Evolutionary conservation across 2,888 invertebrate species (phyloP), one percentile per base, ranked within the genome.

Genomic region (Xestia ashworthii): DNA sequence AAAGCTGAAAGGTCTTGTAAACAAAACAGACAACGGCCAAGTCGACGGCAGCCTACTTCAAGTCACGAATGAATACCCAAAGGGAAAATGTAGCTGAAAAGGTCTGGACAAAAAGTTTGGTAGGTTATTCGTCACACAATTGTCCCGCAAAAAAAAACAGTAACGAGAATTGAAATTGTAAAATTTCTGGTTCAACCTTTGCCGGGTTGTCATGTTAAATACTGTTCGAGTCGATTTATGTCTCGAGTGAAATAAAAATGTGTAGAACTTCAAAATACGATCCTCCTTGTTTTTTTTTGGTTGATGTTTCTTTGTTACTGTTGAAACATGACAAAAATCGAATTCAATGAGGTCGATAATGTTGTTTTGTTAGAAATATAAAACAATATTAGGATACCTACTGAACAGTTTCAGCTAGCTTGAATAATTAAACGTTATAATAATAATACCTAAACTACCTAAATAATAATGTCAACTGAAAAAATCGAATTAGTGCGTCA

Each of bases 11-110:
- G 71, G 81, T 78, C 80, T 84, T 83, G 87, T 87, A 90, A 90
- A 90, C 87, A 90, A 90, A 89, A 89, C 84, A 87, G 84, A 86
- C 87, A 85, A 85, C 85, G 86, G 76, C 84, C 81, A 80, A 86
- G 82, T 73, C 79, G 72, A 69, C 70, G 69, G 78, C 25, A 85
- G 76, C 79, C 83, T 82, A 78, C 78, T 80, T 83, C 78, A 80
- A 80, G 87, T 87, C 87, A 83, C 83, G 81, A 82, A 58, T 80
- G 80, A 81, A 80, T 85, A 80, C 80, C 77, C 86, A 77, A 78
- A 81, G 86, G 82, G 64, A 80, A 85, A 87, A 80, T 82, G 78
- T 78, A 75, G 50, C 85, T 77, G 19, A 44, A 76, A 82, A 79
- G 41, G 77, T 82, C 71, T 81, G 71, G 55, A 86, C 74, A 77